Evolutionary conservation across 2,888 invertebrate species (phyloP), one percentile per base, ranked within the genome.

Genomic region (Drosophila mettleri): DNA sequence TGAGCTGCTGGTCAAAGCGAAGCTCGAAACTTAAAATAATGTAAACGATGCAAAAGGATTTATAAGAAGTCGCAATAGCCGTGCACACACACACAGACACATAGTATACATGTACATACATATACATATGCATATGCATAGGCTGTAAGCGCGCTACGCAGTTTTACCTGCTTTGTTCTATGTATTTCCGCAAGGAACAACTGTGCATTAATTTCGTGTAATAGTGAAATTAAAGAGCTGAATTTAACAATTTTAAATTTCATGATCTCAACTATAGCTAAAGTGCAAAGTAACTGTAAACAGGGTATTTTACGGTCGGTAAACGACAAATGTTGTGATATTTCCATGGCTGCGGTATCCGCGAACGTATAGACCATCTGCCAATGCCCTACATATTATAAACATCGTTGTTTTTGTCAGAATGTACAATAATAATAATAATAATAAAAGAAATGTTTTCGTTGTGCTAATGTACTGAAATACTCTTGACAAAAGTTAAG

Each of bases 151-250:
- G 39, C n/a, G 59, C 55, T 72, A 71, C 74, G 68, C 73, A 74
- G 38, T 77, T 77, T 68, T 33, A 54, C 24, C 73, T 68, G 51
- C 57, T 72, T 72, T 72, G 67, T 77, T 66, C 46, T 59, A 9
- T 66, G 20, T 61, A 16, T 45, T 43, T 14, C 22, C 16, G 18
- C n/a, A n/a, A n/a, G 5, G 1, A 16, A 24, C 36, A 38, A 24
- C 12, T n/a, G 38, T n/a, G 31, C 12, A 24, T 22, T 53, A 4
- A 5, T 29, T 52, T 18, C n/a, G 9, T 24, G 22, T 8, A 3
- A 8, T 16, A 3, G 24, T 22, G 0, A 39, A 2, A 14, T 3
- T 2, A 39, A 3, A 14, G 14, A 41, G 1, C 3, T 8, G n/a
- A 29, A 29, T 18, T 4, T 20, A 4, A 22, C n/a, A 20, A 9